Base-by-base conservation (phyloP, 2,888 invertebrate genomes). In the Lycocerus yunnanus region DNA sequence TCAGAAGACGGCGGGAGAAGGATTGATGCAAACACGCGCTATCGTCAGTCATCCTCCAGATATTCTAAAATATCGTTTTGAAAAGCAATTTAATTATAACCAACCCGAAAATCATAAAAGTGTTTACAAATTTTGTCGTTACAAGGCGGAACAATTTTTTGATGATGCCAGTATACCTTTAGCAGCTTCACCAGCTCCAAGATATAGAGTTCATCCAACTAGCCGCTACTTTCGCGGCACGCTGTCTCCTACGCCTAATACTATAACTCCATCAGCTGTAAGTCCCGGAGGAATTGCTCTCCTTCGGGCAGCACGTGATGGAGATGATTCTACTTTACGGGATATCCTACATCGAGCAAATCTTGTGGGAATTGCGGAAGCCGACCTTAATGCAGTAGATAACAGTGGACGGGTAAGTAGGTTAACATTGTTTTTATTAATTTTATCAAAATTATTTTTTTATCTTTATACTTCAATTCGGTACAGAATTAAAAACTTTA, bases 401-500 rank as follows among this genome's bases (percentile, higher is more conserved):
- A 85, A 85, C 79, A 90, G 89, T 81, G 91, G 91, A 81, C 87
- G 90, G 87, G 91, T 91, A 81, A 90, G 90, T 85, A 43, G 43
- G 8, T 8, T 6, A 43, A 43, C 43, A 43, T 43, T 43, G n/a
- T 43, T 43, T 43, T 43, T 43, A n/a, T 43, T 43, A 43, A 43
- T 43, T 43, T 43, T n/a, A 43, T 43, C 43, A 43, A 43, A 43
- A 1, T n/a, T 6, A n/a, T 43, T 43, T 43, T 43, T 43, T 43
- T n/a, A 43, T 43, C n/a, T n/a, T n/a, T n/a, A 43, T 6, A 43
- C 8, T 5, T 43, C 43, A 43, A 43, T n/a, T 43, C n/a, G n/a
- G n/a, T n/a, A n/a, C n/a, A 43, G n/a, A 43, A 43, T n/a, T 13
- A 27, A 43, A 13, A n/a, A 43, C 13, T n/a, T 43, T n/a, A 43